phyloP scores from a whole-genome alignment of 2,113 vertebrate genomes.

The Capricornis sumatraensis region DNA sequence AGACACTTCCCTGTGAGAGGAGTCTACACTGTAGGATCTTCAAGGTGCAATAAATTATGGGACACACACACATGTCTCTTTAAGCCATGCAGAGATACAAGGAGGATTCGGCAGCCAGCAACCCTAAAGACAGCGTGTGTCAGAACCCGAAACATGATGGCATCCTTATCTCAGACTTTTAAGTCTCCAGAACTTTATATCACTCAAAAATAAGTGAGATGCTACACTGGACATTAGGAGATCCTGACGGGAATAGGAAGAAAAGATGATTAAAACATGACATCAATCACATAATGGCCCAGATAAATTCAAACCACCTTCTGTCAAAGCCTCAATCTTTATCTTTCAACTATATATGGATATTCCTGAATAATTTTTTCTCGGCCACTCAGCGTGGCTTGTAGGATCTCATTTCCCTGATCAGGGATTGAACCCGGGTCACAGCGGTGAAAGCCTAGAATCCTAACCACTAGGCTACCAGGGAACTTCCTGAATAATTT shows the following conservation, averaged over 20 bases:
- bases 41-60: conserved; percentile 57
- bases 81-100: neutral
- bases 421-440: neutral
- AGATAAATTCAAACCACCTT: neutral
- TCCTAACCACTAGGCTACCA: neutral
- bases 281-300: neutral
- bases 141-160: neutral
- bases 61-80: neutral
- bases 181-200: neutral
- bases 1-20: conserved; percentile 18
- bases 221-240: neutral
- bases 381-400: neutral
- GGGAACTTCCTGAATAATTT: neutral
- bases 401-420: neutral
- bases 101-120: neutral
- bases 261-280: neutral
- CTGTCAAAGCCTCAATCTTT: neutral
- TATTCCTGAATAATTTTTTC: neutral
- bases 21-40: neutral
- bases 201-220: neutral
- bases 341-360: neutral
- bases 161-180: neutral
- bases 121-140: neutral
- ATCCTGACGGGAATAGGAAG: neutral
- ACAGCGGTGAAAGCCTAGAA: neutral